phyloP scores from a whole-genome alignment of 2,113 vertebrate species.

The Rhinogobius similis region DNA sequence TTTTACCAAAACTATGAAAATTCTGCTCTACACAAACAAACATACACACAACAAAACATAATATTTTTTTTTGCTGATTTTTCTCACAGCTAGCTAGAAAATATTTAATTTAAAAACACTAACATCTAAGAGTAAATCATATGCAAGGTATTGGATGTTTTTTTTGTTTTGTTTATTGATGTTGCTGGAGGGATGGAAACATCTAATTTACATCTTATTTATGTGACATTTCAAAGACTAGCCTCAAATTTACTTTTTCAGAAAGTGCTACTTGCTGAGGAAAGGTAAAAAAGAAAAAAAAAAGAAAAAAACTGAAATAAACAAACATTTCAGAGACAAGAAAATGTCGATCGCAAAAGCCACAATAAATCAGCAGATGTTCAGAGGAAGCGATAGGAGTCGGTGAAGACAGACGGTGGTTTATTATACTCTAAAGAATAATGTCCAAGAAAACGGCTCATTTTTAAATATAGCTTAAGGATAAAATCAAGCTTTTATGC shows the following conservation, averaged over 20 bases:
- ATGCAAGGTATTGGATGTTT: background rate
- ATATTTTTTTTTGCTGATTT: too few species aligned
- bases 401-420: constrained; percentile 1
- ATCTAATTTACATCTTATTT: background rate
- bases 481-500: constrained; percentile 7
- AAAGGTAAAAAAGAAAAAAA: too few species aligned
- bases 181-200: background rate
- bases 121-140: background rate
- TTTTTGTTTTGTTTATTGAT: background rate
- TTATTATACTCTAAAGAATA: constrained; percentile 1
- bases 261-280: background rate
- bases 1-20: too few species aligned
- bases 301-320: background rate
- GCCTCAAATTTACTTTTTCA: background rate
- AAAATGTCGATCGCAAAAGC: constrained; percentile 1
- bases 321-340: background rate
- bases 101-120: background rate
- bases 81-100: too few species aligned
- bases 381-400: constrained; percentile 2
- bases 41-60: too few species aligned
- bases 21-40: too few species aligned
- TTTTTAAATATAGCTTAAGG: constrained; percentile 3
- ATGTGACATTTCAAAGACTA: constrained; percentile 4
- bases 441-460: constrained; percentile 5
- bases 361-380: constrained; percentile 8